These are phyloP conservation scores for Masticophis lateralis DNA, from an alignment of 2,797 vertebrate genomes.

Conservation along the genomic window DNA sequence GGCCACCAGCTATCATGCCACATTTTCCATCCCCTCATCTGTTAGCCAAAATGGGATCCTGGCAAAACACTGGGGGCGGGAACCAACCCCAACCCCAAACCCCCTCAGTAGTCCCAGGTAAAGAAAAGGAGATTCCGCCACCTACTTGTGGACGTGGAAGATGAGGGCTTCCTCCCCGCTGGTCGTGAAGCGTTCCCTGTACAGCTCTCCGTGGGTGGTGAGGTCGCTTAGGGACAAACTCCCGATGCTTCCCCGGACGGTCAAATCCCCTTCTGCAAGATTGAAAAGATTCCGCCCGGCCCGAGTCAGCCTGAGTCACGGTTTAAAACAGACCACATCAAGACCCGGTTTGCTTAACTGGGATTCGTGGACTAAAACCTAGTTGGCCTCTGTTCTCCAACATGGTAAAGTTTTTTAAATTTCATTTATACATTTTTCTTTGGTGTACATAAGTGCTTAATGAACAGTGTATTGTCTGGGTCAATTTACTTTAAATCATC, in stretches of 20 bases:
- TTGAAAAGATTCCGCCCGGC: background rate
- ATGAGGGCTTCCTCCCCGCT: conserved; percentile 91
- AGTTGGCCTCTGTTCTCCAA: too few relatives aligned
- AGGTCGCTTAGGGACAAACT: conserved; percentile 93
- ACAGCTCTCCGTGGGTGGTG: conserved; percentile 90
- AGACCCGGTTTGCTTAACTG: too few relatives aligned
- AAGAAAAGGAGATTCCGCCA: background rate
- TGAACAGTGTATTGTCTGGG: too few relatives aligned
- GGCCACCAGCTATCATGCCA: too few relatives aligned
- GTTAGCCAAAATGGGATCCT: background rate
- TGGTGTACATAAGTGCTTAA: too few relatives aligned
- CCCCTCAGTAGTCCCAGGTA: background rate
- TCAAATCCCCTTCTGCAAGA: conserved; percentile 86
- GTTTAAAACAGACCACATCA: too few relatives aligned
- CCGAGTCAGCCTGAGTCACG: too few relatives aligned
- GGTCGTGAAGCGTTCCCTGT: conserved; percentile 95
- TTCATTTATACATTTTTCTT: too few relatives aligned
- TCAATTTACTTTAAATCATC: too few relatives aligned
- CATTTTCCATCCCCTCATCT: background rate
- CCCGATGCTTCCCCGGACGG: conserved; percentile 88
- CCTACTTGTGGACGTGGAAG: conserved; percentile 90
- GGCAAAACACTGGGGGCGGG: background rate
- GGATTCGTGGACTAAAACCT: background rate
- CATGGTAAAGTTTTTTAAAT: too few relatives aligned
- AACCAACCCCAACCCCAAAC: background rate